Percentiles rank a stretch among this genome's conserved stretches.
Conservation (phyloP, 1,140 invertebrate genomes). For the Ptiloglossa arizonensis region DNA sequence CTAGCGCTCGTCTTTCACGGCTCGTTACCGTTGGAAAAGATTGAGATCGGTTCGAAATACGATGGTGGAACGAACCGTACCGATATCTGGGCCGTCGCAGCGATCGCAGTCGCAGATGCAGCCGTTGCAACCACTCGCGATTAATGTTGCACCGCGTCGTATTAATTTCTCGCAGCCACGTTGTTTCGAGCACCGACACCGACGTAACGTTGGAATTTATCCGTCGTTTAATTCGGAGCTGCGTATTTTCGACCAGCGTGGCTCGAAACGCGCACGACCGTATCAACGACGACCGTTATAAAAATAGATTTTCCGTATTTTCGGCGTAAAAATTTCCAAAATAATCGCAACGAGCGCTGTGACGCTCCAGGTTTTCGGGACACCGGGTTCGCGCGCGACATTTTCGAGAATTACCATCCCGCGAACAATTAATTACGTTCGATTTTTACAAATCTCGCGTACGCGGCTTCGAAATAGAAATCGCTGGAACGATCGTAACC, state of each 20-base stretch:
- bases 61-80: not conserved
- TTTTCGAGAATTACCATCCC: not conserved
- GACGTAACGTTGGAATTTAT: slow-evolving; percentile 8
- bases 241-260: not conserved
- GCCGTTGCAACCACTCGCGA: not conserved
- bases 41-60: slow-evolving; percentile 18
- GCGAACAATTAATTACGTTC: no score
- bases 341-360: not conserved
- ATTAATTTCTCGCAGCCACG: slow-evolving; percentile 33
- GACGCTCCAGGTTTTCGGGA: not conserved
- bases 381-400: not conserved
- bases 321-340: not conserved
- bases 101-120: not conserved
- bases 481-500: no score
- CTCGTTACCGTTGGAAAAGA: slow-evolving; percentile 4
- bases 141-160: slow-evolving; percentile 28
- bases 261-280: not conserved
- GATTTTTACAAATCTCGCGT: no score
- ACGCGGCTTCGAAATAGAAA: no score
- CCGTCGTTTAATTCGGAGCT: slow-evolving; percentile 10
- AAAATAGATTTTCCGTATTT: not conserved
- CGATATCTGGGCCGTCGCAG: not conserved
- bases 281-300: not conserved
- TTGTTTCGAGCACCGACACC: slow-evolving; percentile 14
- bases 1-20: slow-evolving; percentile 7